Percentiles rank a stretch among this genome's conserved stretches.
phyloP scores from a whole-genome alignment of 2,797 vertebrate genomes.

The Urophycis tenuis region DNA sequence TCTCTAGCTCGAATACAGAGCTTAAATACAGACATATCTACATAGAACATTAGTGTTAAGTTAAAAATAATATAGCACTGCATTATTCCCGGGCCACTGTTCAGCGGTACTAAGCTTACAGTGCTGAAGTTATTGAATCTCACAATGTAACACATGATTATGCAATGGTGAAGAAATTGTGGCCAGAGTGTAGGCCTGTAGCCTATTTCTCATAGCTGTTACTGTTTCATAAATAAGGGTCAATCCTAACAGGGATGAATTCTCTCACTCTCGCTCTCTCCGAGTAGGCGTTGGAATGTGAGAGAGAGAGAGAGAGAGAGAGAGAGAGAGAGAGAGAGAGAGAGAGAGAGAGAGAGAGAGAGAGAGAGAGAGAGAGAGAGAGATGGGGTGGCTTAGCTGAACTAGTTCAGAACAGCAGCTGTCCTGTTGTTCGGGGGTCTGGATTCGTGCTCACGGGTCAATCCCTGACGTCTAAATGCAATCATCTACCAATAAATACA shows the following conservation, averaged over 20 bases:
- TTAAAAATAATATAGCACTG: not conserved
- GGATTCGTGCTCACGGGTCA: not conserved
- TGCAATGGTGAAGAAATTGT: not conserved
- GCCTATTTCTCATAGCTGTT: not conserved
- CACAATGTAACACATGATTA: not conserved
- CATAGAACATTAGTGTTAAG: not conserved
- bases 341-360: not conserved
- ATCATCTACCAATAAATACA: not conserved
- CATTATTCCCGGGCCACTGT: not conserved
- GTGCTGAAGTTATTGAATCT: not conserved
- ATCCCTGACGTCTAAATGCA: not conserved
- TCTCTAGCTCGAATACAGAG: not conserved
- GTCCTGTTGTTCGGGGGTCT: not conserved
- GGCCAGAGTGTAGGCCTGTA: not conserved
- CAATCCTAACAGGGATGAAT: not conserved
- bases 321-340: not conserved
- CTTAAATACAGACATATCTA: not conserved
- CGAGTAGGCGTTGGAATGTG: not conserved
- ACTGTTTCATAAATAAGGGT: not conserved
- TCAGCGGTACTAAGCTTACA: not conserved
- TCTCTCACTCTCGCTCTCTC: not conserved
- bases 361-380: not conserved
- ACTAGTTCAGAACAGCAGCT: not conserved
- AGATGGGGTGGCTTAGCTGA: not conserved
- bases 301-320: not conserved